Conservation (phyloP, 2,797 vertebrate species). For the Leuciscus waleckii region DNA sequence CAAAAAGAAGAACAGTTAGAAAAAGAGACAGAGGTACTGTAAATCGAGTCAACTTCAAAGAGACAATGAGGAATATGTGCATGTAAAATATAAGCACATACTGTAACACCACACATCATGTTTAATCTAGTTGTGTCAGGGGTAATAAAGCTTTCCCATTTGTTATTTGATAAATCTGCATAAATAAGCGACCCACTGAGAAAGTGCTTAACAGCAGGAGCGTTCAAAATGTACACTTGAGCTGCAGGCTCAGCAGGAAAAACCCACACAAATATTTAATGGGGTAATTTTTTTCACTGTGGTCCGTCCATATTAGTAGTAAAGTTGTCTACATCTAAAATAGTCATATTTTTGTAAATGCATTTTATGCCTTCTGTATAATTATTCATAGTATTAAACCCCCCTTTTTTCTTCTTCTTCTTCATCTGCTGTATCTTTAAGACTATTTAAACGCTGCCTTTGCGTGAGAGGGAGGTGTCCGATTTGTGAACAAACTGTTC, state of each 20-base stretch:
- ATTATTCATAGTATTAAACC: not conserved
- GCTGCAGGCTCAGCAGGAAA: constrained; percentile 30
- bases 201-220: constrained; percentile 4
- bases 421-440: no score
- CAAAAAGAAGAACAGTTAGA: not conserved
- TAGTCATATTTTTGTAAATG: not conserved
- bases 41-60: not conserved
- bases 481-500: not conserved
- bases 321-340: not conserved
- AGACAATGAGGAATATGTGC: not conserved
- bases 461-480: not conserved
- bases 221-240: constrained; percentile 17
- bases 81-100: constrained; percentile 20
- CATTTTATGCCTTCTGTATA: not conserved
- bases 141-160: constrained; percentile 21
- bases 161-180: constrained; percentile 40
- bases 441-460: not conserved
- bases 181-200: constrained; percentile 1
- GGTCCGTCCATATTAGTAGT: not conserved
- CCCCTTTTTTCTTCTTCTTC: no score
- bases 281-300: not conserved
- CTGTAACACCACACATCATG: not conserved
- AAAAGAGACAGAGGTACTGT: not conserved
- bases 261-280: not conserved
- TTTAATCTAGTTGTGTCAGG: constrained; percentile 39